phyloP scores from a whole-genome alignment of 2,113 vertebrate genomes.

The Typhlomys cinereus region DNA sequence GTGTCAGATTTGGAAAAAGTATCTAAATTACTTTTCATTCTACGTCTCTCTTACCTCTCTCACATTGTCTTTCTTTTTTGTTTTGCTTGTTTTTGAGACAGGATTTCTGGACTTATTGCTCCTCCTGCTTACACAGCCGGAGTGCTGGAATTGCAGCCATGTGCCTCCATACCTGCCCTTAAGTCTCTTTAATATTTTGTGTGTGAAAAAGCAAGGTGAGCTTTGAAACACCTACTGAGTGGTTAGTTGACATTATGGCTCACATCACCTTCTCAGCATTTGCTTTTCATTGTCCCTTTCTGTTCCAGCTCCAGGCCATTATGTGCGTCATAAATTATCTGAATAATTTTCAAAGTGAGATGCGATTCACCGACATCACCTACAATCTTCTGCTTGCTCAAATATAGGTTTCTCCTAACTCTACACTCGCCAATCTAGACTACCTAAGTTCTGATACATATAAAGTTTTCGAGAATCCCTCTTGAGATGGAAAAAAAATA shows the following conservation, averaged over 20 bases:
- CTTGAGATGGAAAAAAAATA: background rate
- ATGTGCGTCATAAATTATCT: background rate
- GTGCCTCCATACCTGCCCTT: background rate
- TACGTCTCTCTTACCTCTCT: background rate
- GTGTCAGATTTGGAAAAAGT: conserved; percentile 18
- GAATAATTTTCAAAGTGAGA: conserved; percentile 8
- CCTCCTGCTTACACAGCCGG: background rate
- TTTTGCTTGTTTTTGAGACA: too few relatives aligned
- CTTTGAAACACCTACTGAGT: conserved; percentile 40
- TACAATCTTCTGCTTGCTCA: background rate
- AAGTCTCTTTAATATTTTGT: conserved; percentile 12
- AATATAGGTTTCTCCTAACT: background rate
- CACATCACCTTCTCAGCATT: background rate
- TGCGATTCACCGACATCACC: background rate
- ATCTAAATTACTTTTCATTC: background rate
- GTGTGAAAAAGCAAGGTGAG: background rate
- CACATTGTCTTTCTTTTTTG: too few relatives aligned
- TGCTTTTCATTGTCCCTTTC: background rate
- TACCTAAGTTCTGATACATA: background rate
- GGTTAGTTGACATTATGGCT: background rate
- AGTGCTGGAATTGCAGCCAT: background rate
- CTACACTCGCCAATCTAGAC: background rate
- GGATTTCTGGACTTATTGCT: too few relatives aligned
- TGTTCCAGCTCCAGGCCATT: conserved; percentile 6
- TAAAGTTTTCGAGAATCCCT: background rate